These are phyloP conservation scores for Ptyas mucosa DNA, from an alignment of 2,113 vertebrate species.

Conservation along the genomic window DNA sequence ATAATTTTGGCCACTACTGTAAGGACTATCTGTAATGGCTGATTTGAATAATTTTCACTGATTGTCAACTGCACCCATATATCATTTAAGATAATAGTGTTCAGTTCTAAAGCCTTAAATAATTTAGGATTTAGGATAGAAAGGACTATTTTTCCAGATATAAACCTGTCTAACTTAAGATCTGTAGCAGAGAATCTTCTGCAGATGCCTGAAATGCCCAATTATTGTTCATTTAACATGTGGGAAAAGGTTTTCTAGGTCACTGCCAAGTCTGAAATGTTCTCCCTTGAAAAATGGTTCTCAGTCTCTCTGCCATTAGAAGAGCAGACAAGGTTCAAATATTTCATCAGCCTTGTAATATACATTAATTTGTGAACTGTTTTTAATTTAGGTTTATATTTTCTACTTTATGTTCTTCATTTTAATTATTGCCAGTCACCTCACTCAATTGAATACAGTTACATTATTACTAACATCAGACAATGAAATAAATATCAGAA, in stretches of 20 bases:
- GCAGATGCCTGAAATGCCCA: neutral
- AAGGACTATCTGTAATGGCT: neutral
- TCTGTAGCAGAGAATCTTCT: neutral
- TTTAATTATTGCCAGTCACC: neutral
- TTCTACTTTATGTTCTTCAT: neutral
- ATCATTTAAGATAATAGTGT: neutral
- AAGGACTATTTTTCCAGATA: neutral
- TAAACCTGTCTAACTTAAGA: neutral
- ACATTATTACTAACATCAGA: neutral
- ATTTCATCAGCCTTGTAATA: neutral
- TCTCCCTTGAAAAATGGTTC: neutral
- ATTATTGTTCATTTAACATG: neutral
- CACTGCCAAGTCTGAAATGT: neutral
- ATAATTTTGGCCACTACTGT: no score
- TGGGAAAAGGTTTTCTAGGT: neutral
- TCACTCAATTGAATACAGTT: neutral
- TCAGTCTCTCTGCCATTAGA: neutral
- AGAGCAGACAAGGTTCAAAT: neutral
- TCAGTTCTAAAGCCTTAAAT: neutral
- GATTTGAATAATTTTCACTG: neutral
- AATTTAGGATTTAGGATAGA: neutral
- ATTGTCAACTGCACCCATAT: neutral
- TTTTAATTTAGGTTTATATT: neutral
- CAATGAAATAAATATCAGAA: neutral
- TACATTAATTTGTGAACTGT: neutral